A percentile compares a stretch with the other conserved stretches of the same genome.
Evolutionary conservation across 2,113 vertebrate genomes (phyloP).

Genomic region (Ophiodon elongatus): DNA sequence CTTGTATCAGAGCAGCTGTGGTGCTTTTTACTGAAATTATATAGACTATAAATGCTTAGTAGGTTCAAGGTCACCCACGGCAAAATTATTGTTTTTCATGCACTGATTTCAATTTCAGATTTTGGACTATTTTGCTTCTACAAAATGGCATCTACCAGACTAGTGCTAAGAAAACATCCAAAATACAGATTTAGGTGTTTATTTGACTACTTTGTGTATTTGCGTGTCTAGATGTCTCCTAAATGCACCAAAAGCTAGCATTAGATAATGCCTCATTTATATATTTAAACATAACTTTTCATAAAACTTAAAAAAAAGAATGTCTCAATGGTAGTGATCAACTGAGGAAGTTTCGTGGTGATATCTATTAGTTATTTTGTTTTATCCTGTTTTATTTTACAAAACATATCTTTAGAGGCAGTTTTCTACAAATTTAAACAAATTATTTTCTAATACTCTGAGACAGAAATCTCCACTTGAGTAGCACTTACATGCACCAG

Average conservation of each 20-base stretch:
- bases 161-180: not conserved
- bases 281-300: too few relatives aligned
- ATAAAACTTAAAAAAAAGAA: too few relatives aligned
- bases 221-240: not conserved
- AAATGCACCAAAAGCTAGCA: not conserved
- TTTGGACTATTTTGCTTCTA: not conserved
- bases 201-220: not conserved
- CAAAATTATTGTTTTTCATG: not conserved
- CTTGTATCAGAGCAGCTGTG: not conserved
- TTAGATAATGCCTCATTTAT: not conserved
- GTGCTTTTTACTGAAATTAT: not conserved
- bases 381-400: too few relatives aligned
- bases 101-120: not conserved
- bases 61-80: not conserved
- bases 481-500: too few relatives aligned
- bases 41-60: not conserved
- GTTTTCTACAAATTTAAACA: too few relatives aligned
- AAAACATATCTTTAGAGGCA: too few relatives aligned
- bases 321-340: too few relatives aligned
- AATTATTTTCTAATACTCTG: too few relatives aligned
- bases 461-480: too few relatives aligned
- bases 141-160: not conserved
- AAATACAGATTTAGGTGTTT: not conserved
- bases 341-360: too few relatives aligned
- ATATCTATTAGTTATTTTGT: too few relatives aligned